Percentiles rank a stretch among this genome's conserved stretches.
phyloP scores from a whole-genome alignment of 2,888 invertebrate genomes.

The Lordiphosa andalusiaca region DNA sequence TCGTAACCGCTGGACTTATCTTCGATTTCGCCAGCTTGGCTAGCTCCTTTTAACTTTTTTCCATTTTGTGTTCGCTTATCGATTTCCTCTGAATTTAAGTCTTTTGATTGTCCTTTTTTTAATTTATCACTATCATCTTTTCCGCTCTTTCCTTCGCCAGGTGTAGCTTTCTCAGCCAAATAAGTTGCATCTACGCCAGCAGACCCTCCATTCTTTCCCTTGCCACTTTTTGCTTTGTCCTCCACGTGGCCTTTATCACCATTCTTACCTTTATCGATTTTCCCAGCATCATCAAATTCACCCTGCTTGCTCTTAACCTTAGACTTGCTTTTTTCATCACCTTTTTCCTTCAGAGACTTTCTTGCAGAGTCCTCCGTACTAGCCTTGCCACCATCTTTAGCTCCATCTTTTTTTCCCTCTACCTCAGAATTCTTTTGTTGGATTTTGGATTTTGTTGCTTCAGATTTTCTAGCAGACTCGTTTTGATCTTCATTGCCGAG shows the following conservation, averaged over 20 bases:
- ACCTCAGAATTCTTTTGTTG: conserved; percentile 5
- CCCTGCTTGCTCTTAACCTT: neutral
- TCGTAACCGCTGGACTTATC: conserved; percentile 13
- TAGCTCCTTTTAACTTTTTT: neutral
- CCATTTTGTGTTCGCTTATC: neutral
- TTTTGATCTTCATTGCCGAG: conserved; percentile 2
- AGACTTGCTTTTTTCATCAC: conserved; percentile 8
- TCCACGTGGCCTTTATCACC: neutral
- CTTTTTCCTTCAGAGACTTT: conserved; percentile 5
- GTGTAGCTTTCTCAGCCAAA: conserved; percentile 1
- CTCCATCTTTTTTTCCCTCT: conserved; percentile 7
- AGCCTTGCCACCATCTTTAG: conserved; percentile 3
- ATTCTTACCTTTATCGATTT: neutral
- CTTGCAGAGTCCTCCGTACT: neutral
- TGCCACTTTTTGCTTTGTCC: neutral
- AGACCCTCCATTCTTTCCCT: neutral
- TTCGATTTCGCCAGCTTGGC: conserved; percentile 5
- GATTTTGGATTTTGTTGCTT: conserved; percentile 2
- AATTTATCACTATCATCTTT: neutral
- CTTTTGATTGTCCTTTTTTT: neutral
- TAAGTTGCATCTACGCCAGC: neutral
- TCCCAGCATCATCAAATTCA: neutral
- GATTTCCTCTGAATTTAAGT: neutral
- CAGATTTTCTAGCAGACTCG: conserved; percentile 1
- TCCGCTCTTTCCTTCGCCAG: neutral